Evolutionary conservation across 64 coral and sea anemone species (phyloP), one percentile per base, ranked within the genome.

Genomic region (Porites australiensis): DNA sequence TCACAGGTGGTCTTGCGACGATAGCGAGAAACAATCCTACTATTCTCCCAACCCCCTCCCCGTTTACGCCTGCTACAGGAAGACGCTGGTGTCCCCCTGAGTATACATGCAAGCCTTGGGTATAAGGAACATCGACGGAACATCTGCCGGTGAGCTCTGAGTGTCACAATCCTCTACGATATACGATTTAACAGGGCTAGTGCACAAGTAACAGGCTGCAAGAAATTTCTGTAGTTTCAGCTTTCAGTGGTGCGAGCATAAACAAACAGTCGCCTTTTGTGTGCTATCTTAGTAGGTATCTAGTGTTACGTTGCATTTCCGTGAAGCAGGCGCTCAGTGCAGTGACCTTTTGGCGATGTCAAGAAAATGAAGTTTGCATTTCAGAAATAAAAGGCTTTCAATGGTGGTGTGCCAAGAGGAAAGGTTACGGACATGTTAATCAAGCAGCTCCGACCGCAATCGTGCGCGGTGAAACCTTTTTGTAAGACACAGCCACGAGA

Each of bases 271-370:
- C 46, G 18, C 8, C 21, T 63, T 68, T 69, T 82, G 79, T 64
- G 4, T 64, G 62, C 27, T 37, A 37, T 37, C 27, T 37, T 37
- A 37, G 27, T 37, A 37, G 27, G 27, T 37, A 37, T 37, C 27
- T 37, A 37, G 27, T 84, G 43, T 81, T 62, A 22, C 78, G 43
- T 81, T 62, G 55, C 78, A 62, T 81, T 81, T 81, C 78, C 78
- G 78, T 63, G 57, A 62, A 63, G 78, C 58, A 37, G 27, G 27
- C 27, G 27, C 27, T 37, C 27, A 37, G 27, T 37, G 27, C 27
- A 37, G 27, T 37, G 78, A 76, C 73, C 73, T 76, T 76, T 76
- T 13, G 47, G 44, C 13, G 4, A 51, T 23, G 45, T 64, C 78
- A 61, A 13, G 21, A 27, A 77, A 52, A 19, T n/a, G 44, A 54